Percentiles rank a stretch among this genome's conserved stretches.
phyloP scores from a whole-genome alignment of 2,113 vertebrate genomes.

The Aptenodytes patagonicus region DNA sequence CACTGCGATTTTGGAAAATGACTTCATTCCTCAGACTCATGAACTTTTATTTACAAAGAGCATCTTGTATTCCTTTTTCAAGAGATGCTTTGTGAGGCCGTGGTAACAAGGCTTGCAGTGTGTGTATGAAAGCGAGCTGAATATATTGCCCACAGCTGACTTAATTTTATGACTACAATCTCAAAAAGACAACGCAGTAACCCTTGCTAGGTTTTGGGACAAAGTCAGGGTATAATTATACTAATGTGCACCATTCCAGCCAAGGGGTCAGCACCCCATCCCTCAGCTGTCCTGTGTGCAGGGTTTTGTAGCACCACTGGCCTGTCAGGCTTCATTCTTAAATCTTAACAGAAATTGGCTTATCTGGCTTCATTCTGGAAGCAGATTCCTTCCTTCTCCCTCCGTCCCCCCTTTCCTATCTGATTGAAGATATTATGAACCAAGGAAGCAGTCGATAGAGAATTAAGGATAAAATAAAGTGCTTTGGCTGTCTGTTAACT shows the following conservation, averaged over 20 bases:
- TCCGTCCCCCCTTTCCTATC: background rate
- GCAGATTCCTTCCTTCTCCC: background rate
- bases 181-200: constrained; percentile 44
- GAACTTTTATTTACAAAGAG: constrained; percentile 86
- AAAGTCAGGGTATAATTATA: background rate
- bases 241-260: background rate
- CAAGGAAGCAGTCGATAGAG: background rate
- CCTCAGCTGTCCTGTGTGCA: background rate
- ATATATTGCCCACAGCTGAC: constrained; percentile 49
- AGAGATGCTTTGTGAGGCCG: constrained; percentile 80
- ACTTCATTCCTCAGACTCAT: constrained; percentile 77
- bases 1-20: constrained; percentile 69
- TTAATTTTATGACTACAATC: constrained; percentile 54
- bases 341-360: background rate
- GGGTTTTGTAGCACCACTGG: background rate
- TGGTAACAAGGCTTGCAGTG: constrained; percentile 78
- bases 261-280: background rate
- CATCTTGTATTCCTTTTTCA: constrained; percentile 80
- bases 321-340: background rate
- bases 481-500: background rate
- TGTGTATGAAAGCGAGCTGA: constrained; percentile 62
- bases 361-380: background rate
- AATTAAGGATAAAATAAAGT: background rate
- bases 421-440: background rate
- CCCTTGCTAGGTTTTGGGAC: constrained; percentile 21